phyloP scores from a whole-genome alignment of 2,113 vertebrate species.

The Silurus glanis region DNA sequence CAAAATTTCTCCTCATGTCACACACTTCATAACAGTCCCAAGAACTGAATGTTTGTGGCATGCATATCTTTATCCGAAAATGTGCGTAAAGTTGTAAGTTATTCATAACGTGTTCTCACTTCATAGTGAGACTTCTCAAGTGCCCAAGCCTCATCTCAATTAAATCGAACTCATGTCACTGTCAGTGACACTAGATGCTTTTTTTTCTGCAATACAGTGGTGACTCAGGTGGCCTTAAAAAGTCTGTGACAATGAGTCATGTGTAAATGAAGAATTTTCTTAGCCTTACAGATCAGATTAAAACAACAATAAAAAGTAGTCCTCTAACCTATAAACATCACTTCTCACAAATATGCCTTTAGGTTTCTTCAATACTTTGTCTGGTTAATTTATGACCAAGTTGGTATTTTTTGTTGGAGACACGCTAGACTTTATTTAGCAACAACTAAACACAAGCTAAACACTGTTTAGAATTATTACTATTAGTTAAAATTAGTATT shows the following conservation, averaged over 20 bases:
- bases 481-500: not conserved
- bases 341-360: not conserved
- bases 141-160: not conserved
- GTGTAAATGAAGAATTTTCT: not conserved
- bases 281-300: not conserved
- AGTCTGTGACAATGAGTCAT: conserved; percentile 8
- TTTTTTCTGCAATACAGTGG: not conserved
- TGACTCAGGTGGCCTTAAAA: not conserved
- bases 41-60: not conserved
- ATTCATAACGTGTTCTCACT: not conserved
- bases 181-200: not conserved
- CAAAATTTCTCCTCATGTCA: not conserved
- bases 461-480: not conserved
- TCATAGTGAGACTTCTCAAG: not conserved
- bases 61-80: not conserved
- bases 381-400: not conserved
- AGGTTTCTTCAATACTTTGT: not conserved
- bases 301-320: not conserved
- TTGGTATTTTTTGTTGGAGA: not conserved
- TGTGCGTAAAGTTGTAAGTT: not conserved
- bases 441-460: not conserved
- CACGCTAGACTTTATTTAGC: not conserved
- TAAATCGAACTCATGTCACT: not conserved
- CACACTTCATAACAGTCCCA: not conserved
- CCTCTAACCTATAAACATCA: not conserved